Percentiles rank a stretch among this genome's conserved stretches.
phyloP scores from a whole-genome alignment of 2,797 vertebrate genomes.

The Myripristis jacobus region DNA sequence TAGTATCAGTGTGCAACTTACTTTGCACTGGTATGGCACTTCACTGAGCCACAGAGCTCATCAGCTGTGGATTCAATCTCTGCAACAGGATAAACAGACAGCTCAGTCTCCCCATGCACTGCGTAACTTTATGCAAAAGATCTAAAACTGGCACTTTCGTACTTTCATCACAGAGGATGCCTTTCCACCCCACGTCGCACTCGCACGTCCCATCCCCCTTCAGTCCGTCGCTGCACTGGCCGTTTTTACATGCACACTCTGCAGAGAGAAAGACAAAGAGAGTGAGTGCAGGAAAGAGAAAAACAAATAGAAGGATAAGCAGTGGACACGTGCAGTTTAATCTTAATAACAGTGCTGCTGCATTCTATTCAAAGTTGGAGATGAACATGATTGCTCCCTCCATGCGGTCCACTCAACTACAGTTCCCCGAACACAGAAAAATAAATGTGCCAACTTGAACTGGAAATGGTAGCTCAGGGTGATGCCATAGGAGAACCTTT shows the following conservation, averaged over 20 bases:
- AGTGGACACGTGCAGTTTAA: too few species aligned
- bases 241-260: slow-evolving; percentile 88
- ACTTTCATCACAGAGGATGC: slow-evolving; percentile 82
- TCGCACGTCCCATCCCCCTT: slow-evolving; percentile 89
- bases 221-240: slow-evolving; percentile 86
- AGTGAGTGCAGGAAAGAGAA: background rate
- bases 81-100: slow-evolving; percentile 71
- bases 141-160: background rate
- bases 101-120: background rate
- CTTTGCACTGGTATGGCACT: slow-evolving; percentile 95
- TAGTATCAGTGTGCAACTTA: slow-evolving; percentile 70
- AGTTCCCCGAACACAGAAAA: too few species aligned
- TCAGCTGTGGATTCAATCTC: slow-evolving; percentile 80
- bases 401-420: too few species aligned
- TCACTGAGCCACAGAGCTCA: slow-evolving; percentile 82
- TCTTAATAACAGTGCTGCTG: too few species aligned
- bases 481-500: too few species aligned
- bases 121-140: background rate
- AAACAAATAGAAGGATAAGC: background rate
- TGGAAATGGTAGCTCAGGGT: too few species aligned
- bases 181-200: slow-evolving; percentile 91
- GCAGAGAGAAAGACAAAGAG: slow-evolving; percentile 24
- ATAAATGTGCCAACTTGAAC: too few species aligned
- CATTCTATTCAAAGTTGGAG: too few species aligned
- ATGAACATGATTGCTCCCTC: too few species aligned